Evolutionary conservation across 2,888 invertebrate genomes (phyloP), one percentile per base, ranked within the genome.

Genomic region (Drosophila picticornis): DNA sequence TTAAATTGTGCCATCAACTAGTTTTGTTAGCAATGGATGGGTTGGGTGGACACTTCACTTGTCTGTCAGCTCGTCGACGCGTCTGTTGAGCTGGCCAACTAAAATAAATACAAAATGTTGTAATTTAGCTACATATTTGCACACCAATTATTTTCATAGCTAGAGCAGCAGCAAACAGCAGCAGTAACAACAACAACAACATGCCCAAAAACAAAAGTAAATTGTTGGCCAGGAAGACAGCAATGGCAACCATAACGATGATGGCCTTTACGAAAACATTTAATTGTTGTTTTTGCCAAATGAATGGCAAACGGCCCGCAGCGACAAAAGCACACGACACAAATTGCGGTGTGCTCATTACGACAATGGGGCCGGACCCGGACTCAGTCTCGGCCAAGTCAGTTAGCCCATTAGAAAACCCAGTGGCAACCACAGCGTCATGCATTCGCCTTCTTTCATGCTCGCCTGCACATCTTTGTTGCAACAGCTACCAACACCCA

Each of bases 341-440:
- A 88, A 86, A 86, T 88, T 86, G 88, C 88, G 88, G 84, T 87
- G 89, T 84, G 89, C 87, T 88, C 89, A 88, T 88, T 88, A 88
- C 78, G 81, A 80, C 88, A 83, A 85, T 84, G 76, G 66, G 46
- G 59, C 51, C 51, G 68, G n/a, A 19, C 32, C 32, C 53, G 60
- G 19, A 9, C 29, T 43, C 32, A 19, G 55, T 25, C 25, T 16
- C 46, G 60, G n/a, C 57, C 73, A 43, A 77, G 57, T 70, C 62
- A 69, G 63, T 74, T 58, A 60, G 66, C 61, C 78, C 79, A 69
- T 79, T 79, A 79, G 77, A 80, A 75, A 68, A 68, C 31, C 71
- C 75, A 56, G 51, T 58, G 69, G 48, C 65, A 80, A 55, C 61
- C 74, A 55, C 58, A 68, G 69, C 64, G 59, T 62, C 72, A 70